Evolutionary conservation across 2,113 vertebrate genomes (phyloP), one percentile per base, ranked within the genome.

Genomic region (Sturnira hondurensis): DNA sequence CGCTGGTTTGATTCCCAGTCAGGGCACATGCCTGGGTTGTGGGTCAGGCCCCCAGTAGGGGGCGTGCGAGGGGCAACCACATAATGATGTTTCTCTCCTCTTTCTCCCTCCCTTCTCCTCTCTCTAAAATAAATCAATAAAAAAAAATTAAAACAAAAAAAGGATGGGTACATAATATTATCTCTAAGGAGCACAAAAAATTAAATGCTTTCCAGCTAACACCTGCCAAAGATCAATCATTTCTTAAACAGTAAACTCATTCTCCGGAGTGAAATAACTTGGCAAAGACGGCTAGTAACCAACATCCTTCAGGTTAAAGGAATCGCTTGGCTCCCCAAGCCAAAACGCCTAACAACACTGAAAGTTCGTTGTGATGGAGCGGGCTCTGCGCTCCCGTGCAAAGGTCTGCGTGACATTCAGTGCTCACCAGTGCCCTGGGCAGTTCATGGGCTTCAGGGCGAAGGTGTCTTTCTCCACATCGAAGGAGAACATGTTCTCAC

Each of bases 361-460:
- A 80, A 41, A 93, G n/a, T 56, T 41, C 43, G 65, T 8, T 54
- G 20, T 14, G 33, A 81, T 13, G 9, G 71, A 19, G 28, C 13
- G 2, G 33, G 11, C 52, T 65, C 2, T 9, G 13, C 0, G 15
- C 15, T 47, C 38, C 20, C 10, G 15, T 26, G 45, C 33, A 65
- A 52, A 84, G 86, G 56, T 24, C 43, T 31, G 26, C 43, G 2
- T 74, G 20, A 22, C 22, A 11, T 26, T 8, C 8, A 86, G 12
- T 74, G 98, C 98, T 97, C 98, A 99, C 99, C 99, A 99, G 96
- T 99, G 99, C 83, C 99, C 99, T 0, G 99, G 99, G 78, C 99
- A 99, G 97, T 99, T 99, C 99, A 99, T 99, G 2, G 99, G 99
- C 94, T 99, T 99, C 15, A 99, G 99, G 9, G 99, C 99, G 74